These are phyloP conservation scores for Macrophya alboannulata DNA, from an alignment of 2,888 invertebrate species.

Conservation along the genomic window DNA sequence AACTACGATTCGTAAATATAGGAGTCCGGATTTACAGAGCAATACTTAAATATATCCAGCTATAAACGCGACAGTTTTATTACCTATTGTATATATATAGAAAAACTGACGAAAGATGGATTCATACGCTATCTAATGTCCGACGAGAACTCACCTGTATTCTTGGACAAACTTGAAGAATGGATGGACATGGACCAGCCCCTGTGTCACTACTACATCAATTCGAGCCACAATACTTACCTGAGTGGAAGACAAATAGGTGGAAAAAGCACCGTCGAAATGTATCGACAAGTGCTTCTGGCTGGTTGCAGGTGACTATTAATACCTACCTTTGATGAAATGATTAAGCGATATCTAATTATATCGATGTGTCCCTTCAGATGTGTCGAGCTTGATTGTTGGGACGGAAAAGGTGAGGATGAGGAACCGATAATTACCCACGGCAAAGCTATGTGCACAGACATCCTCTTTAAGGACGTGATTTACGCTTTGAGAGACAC, in stretches of 20 bases:
- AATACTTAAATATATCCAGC: not conserved
- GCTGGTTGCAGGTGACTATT: slow-evolving; percentile 76
- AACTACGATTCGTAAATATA: not conserved
- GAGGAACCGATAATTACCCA: slow-evolving; percentile 89
- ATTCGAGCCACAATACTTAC: slow-evolving; percentile 86
- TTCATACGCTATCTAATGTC: slow-evolving; percentile 87
- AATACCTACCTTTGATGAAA: not conserved
- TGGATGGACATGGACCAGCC: slow-evolving; percentile 88
- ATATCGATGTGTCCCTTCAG: slow-evolving; percentile 75
- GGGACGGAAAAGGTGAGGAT: slow-evolving; percentile 86
- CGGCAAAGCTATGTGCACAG: slow-evolving; percentile 89
- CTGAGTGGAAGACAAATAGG: slow-evolving; percentile 86
- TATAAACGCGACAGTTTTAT: not conserved
- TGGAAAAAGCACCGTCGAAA: slow-evolving; percentile 87
- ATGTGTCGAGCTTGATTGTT: slow-evolving; percentile 87
- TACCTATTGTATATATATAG: slow-evolving; percentile 67
- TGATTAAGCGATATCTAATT: not conserved
- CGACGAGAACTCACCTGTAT: slow-evolving; percentile 88
- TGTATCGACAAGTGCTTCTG: slow-evolving; percentile 81
- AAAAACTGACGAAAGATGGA: slow-evolving; percentile 83
- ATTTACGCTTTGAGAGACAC: slow-evolving; percentile 86
- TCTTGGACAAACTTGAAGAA: slow-evolving; percentile 85
- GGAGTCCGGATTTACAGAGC: not conserved
- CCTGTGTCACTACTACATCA: slow-evolving; percentile 87
- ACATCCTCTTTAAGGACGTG: slow-evolving; percentile 85